Percentiles rank a stretch among this genome's conserved stretches.
These are phyloP conservation scores for Arremon aurantiirostris DNA, from an alignment of 2,797 vertebrate species.

Conservation along the genomic window DNA sequence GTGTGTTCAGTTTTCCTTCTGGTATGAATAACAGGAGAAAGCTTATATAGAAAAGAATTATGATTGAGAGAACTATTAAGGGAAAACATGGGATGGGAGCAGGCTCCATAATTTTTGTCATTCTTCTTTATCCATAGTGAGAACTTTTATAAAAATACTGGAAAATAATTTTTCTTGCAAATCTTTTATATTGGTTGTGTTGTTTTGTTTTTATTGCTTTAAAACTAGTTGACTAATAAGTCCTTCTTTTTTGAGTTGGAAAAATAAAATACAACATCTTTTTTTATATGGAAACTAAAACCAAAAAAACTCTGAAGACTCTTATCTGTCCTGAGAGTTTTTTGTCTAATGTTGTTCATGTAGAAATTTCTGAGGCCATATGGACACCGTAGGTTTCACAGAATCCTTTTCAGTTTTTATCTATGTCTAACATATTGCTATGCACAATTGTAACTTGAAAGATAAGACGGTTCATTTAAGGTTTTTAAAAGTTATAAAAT, in stretches of 20 bases:
- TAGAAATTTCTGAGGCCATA: conserved; percentile 18
- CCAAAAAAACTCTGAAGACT: not conserved
- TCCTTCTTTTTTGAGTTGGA: not conserved
- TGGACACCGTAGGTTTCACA: conserved; percentile 8
- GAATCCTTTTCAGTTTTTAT: not conserved
- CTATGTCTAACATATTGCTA: not conserved
- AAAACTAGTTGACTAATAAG: not conserved
- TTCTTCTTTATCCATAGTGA: not conserved
- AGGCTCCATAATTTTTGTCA: not conserved
- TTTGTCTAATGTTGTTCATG: not conserved
- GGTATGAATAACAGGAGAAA: not conserved
- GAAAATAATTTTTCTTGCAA: not conserved
- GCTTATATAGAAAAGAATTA: not conserved
- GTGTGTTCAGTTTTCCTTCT: not conserved
- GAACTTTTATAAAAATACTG: not conserved
- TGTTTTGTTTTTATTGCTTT: not conserved
- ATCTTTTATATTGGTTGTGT: not conserved
- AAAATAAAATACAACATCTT: not conserved
- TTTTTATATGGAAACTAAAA: not conserved
- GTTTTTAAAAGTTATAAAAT: not conserved
- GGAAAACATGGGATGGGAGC: not conserved
- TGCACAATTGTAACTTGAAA: not conserved
- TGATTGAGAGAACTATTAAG: not conserved
- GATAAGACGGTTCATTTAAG: not conserved
- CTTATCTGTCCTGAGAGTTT: not conserved